Evolutionary conservation across 2,888 invertebrate species (phyloP).

Genomic region (Phortica magna): DNA sequence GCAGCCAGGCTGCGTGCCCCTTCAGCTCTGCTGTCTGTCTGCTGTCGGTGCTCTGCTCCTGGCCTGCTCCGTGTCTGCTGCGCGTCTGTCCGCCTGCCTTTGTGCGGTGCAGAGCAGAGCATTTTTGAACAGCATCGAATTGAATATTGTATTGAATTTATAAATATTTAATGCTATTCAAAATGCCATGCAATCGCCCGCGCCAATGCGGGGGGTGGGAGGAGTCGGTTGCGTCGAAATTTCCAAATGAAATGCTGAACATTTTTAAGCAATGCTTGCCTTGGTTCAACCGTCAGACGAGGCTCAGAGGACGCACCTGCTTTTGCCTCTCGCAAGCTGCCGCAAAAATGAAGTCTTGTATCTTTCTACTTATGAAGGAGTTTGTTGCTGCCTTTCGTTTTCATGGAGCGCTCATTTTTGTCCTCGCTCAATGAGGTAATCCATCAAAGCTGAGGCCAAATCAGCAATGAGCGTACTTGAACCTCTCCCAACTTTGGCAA

Average conservation of each 20-base stretch:
- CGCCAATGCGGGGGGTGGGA: constrained; percentile 24
- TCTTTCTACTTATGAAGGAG: no score
- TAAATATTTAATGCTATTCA: constrained; percentile 76
- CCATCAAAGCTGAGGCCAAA: no score
- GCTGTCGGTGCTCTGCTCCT: neutral
- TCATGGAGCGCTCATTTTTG: no score
- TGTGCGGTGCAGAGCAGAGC: constrained; percentile 59
- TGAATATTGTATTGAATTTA: constrained; percentile 77
- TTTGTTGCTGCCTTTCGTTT: no score
- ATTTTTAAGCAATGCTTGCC: neutral
- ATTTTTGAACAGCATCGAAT: constrained; percentile 57
- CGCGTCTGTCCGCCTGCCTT: neutral
- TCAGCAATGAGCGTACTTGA: neutral
- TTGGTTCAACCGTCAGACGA: neutral
- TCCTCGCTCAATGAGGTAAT: no score
- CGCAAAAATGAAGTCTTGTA: no score
- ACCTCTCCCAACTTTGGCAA: neutral
- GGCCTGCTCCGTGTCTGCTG: neutral
- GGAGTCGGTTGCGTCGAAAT: constrained; percentile 48
- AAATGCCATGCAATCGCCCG: constrained; percentile 65
- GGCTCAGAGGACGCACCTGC: neutral
- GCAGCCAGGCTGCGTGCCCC: no score
- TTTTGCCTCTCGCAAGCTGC: no score
- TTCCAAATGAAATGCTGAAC: neutral
- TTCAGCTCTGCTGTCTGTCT: no score